Evolutionary conservation across 1,140 invertebrate species (phyloP), one percentile per base, ranked within the genome.

Genomic region (Drosophila chauvacae): DNA sequence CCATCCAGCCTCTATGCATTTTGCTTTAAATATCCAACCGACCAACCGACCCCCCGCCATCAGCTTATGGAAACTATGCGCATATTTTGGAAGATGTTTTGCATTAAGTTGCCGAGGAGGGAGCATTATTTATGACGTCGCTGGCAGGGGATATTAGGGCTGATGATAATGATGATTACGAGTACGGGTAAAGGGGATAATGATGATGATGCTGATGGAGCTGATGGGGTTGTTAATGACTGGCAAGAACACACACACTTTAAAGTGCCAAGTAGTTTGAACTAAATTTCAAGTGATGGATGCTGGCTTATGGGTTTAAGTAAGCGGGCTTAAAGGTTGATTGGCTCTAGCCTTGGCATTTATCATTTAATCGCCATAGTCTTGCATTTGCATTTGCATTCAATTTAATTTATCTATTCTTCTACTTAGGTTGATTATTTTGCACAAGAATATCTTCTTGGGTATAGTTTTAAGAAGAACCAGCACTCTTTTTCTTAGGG

Each of bases 71-170:
- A 71, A 71, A 71, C 68, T 71, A 71, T 71, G 68, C 68, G 68
- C 51, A 73, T 73, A 72, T 73, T 73, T 73, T 73, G 53, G 58
- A 73, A 58, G 66, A 73, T 73, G 70, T 73, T 73, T 73, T 72
- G 70, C 70, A 73, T 73, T 73, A 73, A 73, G 44, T 56, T 56
- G 33, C 20, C 23, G 10, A 6, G 55, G 20, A 18, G 66, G 39
- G 37, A 28, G 69, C 45, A 72, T 73, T 73, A 73, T 73, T 73
- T 73, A 73, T 72, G 70, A 72, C 68, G 55, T 51, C 37, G 68
- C 66, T 59, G 68, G 35, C 69, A 58, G 35, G 37, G 70, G 45
- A 73, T 73, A 73, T 73, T 73, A 72, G 45, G 53, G 37, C 37
- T 72, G 55, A 72, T 72, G 70, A 48, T 71, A 45, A 72, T 72